These are phyloP conservation scores for Aleiodes sp. DNA, from an alignment of 1,140 invertebrate species.

Conservation along the genomic window DNA sequence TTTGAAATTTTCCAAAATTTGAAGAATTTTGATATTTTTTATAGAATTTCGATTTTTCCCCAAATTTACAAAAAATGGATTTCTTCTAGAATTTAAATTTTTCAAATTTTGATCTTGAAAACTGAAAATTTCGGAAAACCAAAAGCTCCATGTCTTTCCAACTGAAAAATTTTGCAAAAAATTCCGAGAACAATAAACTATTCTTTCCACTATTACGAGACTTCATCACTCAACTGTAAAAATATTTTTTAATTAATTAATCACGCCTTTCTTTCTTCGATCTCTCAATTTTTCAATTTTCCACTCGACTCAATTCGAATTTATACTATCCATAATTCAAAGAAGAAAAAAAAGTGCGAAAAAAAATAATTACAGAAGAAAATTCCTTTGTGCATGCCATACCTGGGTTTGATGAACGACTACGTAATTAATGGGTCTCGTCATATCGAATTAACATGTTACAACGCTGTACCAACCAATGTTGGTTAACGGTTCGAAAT, in stretches of 20 bases:
- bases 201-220: no score
- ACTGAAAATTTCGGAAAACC: no score
- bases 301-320: background rate
- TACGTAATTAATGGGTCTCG: conserved; percentile 12
- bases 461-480: background rate
- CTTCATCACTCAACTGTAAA: background rate
- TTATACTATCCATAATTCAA: background rate
- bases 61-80: no score
- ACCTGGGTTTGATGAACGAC: conserved; percentile 14
- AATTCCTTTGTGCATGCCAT: conserved; percentile 12
- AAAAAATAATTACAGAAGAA: conserved; percentile 5
- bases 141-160: no score
- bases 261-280: background rate
- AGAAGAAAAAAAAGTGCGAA: background rate
- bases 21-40: no score
- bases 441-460: conserved; percentile 16
- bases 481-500: background rate
- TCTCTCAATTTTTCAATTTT: background rate
- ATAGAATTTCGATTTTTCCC: no score
- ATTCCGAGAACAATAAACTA: no score
- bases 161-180: no score
- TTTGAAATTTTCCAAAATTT: no score
- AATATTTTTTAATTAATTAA: background rate
- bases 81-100: no score
- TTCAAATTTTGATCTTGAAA: no score